These are phyloP conservation scores for Chironomus tentans DNA, from an alignment of 2,888 invertebrate genomes.

Conservation along the genomic window DNA sequence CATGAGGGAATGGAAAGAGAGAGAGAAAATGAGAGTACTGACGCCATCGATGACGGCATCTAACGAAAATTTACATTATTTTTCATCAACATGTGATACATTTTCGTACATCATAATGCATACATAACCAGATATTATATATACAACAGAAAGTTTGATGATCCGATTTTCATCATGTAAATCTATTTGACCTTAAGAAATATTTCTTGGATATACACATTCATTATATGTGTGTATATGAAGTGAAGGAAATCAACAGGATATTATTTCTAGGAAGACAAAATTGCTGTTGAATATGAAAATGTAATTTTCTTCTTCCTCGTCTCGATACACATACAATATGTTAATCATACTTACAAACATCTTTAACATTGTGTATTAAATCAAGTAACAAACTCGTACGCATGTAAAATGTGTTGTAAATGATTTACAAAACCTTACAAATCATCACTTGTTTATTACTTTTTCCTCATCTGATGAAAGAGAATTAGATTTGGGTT, in stretches of 20 bases:
- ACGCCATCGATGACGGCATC: not conserved
- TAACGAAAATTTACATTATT: not conserved
- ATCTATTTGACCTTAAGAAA: not conserved
- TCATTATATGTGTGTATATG: not conserved
- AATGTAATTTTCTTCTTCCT: too few relatives aligned
- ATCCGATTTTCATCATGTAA: too few relatives aligned
- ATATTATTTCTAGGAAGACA: not conserved
- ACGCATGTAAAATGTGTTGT: too few relatives aligned
- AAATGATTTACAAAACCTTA: not conserved
- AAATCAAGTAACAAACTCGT: too few relatives aligned
- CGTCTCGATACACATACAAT: too few relatives aligned
- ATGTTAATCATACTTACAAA: too few relatives aligned
- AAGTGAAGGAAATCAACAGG: not conserved
- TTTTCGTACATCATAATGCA: too few relatives aligned
- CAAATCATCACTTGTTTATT: not conserved
- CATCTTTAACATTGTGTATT: too few relatives aligned
- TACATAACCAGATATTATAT: too few relatives aligned
- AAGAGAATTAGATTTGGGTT: too few relatives aligned
- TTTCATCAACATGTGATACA: not conserved
- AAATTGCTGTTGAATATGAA: too few relatives aligned
- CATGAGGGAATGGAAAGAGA: not conserved
- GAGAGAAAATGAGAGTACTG: not conserved
- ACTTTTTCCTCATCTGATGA: not conserved
- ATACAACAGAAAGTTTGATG: too few relatives aligned
- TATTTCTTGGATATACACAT: not conserved